phyloP scores from a whole-genome alignment of 2,797 vertebrate species.

The Alectoris magna region DNA sequence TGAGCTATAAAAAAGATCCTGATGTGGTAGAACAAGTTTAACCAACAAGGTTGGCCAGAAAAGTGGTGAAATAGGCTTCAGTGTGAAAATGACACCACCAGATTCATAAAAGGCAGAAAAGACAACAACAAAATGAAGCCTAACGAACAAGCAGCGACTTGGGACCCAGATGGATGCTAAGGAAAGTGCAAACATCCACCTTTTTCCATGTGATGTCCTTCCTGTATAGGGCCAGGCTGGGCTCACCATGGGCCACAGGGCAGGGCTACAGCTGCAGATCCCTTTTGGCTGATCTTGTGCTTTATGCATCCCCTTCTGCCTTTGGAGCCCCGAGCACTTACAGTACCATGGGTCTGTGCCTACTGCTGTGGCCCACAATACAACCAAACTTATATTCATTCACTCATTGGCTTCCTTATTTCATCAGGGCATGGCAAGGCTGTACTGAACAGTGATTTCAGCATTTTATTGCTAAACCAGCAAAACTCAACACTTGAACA shows the following conservation, averaged over 20 bases:
- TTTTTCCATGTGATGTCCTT: neutral
- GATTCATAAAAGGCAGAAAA: neutral
- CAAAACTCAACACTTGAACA: neutral
- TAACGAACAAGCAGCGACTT: neutral
- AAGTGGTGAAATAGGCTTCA: neutral
- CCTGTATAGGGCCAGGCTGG: neutral
- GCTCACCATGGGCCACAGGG: rapidly evolving
- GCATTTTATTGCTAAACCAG: neutral
- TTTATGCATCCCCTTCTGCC: neutral
- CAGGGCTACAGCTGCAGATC: neutral
- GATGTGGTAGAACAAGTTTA: constrained; percentile 40
- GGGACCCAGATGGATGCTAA: neutral
- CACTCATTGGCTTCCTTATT: neutral
- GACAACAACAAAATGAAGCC: neutral
- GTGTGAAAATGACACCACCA: neutral
- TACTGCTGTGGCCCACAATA: neutral
- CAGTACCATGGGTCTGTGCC: neutral
- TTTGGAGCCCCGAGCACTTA: neutral
- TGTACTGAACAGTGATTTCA: neutral
- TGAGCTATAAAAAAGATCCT: neutral
- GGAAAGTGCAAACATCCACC: neutral
- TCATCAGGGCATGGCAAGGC: neutral
- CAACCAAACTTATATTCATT: rapidly evolving
- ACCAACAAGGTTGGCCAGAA: constrained; percentile 40
- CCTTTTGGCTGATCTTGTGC: neutral